These are phyloP conservation scores for Dissostichus mawsoni DNA, from an alignment of 2,113 vertebrate species.

Conservation along the genomic window DNA sequence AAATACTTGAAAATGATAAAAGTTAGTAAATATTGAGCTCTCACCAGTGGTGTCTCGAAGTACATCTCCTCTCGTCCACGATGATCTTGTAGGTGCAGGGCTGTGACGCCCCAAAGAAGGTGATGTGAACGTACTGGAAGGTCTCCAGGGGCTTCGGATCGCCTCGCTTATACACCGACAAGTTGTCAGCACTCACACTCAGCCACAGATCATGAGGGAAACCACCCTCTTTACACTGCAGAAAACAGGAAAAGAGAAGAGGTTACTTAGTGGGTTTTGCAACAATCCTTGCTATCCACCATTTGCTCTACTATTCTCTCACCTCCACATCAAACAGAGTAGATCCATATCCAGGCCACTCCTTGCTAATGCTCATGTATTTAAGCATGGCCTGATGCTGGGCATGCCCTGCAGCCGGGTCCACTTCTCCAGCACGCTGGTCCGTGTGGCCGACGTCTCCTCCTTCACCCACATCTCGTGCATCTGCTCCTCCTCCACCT, in stretches of 20 bases:
- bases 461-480: constrained; percentile 96
- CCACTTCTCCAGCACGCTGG: constrained; percentile 93
- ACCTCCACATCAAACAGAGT: constrained; percentile 96
- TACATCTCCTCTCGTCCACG: constrained; percentile 96
- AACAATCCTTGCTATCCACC: background rate
- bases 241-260: background rate
- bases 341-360: constrained; percentile 94
- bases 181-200: constrained; percentile 91
- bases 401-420: constrained; percentile 89
- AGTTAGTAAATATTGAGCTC: background rate
- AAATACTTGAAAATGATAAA: background rate
- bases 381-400: constrained; percentile 95
- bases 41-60: constrained; percentile 92
- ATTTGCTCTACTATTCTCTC: constrained; percentile 31
- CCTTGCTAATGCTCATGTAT: constrained; percentile 92
- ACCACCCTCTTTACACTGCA: constrained; percentile 93
- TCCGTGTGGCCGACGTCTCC: constrained; percentile 92
- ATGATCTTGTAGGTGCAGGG: constrained; percentile 94
- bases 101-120: constrained; percentile 93
- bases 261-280: background rate
- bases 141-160: constrained; percentile 93
- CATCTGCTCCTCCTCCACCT: constrained; percentile 94
- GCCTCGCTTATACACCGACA: constrained; percentile 92
- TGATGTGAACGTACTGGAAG: constrained; percentile 93
- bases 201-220: constrained; percentile 95